Evolutionary conservation across 2,888 invertebrate species (phyloP).

Genomic region (Drosophila paracracens): DNA sequence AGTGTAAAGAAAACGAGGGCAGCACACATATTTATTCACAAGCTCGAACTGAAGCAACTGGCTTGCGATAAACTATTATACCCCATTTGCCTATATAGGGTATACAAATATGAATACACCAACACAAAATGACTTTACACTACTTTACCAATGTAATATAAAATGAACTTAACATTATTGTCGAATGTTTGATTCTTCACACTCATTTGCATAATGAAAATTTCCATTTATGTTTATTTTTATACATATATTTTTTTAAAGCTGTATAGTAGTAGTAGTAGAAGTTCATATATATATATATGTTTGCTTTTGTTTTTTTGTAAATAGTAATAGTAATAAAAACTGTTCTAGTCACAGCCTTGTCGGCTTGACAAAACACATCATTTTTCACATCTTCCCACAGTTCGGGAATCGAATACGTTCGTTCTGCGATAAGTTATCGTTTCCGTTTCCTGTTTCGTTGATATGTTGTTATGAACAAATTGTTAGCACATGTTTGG

Average conservation of each 20-base stretch:
- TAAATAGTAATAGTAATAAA: background rate
- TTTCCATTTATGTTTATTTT: background rate
- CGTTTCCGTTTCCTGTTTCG: conserved; percentile 21
- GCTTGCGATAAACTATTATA: background rate
- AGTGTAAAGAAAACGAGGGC: background rate
- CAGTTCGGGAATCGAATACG: conserved; percentile 41
- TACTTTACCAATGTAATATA: conserved; percentile 2
- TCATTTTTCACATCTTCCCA: conserved; percentile 21
- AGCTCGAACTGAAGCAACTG: background rate
- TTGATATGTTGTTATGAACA: conserved; percentile 52
- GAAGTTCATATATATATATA: background rate
- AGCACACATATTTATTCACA: background rate
- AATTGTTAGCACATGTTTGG: conserved; percentile 64
- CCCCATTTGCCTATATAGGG: background rate
- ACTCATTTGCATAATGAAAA: background rate
- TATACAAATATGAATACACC: background rate
- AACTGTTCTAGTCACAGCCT: conserved; percentile 1
- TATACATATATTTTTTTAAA: background rate
- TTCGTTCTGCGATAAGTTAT: conserved; percentile 39
- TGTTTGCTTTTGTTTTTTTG: background rate
- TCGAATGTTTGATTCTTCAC: background rate
- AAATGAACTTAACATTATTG: background rate
- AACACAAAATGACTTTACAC: background rate
- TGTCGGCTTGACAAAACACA: conserved; percentile 14
- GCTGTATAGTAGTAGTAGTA: too few species aligned